A percentile compares a stretch with the other conserved stretches of the same genome.
Conservation (phyloP, 2,797 vertebrate genomes). For the Sylvia borin region DNA sequence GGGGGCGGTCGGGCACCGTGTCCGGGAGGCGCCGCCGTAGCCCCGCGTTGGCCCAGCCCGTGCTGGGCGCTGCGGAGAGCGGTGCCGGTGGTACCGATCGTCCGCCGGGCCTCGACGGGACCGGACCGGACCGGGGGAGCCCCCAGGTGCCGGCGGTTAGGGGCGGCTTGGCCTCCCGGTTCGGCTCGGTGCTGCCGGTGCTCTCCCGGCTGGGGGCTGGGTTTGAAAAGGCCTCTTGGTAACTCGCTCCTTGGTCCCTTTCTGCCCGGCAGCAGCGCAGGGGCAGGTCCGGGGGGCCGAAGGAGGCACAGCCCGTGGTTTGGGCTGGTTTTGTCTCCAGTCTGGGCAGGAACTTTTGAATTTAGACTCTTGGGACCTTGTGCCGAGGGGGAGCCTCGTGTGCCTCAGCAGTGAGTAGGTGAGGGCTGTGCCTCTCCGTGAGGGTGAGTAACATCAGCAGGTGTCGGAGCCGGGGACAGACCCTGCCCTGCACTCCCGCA, state of each 20-base stretch:
- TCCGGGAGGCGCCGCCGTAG: background rate
- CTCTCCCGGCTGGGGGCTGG: background rate
- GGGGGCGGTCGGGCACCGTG: background rate
- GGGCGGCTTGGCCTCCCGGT: too few relatives aligned
- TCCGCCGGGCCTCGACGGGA: background rate
- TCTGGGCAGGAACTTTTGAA: background rate
- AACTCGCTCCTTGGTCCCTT: rapidly evolving
- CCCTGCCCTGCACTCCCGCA: background rate
- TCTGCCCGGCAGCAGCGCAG: background rate
- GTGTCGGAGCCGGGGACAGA: background rate
- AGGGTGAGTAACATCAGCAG: background rate
- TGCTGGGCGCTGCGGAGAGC: background rate
- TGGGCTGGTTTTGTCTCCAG: background rate
- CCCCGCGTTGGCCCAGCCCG: background rate
- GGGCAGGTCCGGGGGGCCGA: rapidly evolving
- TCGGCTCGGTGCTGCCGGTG: background rate
- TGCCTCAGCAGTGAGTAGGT: background rate
- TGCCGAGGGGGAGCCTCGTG: background rate
- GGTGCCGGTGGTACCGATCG: background rate
- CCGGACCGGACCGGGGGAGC: background rate
- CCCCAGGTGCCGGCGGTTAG: background rate
- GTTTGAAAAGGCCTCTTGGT: background rate
- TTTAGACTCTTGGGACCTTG: background rate
- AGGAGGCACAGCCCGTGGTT: background rate
- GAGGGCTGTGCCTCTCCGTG: background rate